Percentiles rank a stretch among this genome's conserved stretches.
Conservation (phyloP, 2,888 invertebrate genomes). For the Heliconius charithonia region DNA sequence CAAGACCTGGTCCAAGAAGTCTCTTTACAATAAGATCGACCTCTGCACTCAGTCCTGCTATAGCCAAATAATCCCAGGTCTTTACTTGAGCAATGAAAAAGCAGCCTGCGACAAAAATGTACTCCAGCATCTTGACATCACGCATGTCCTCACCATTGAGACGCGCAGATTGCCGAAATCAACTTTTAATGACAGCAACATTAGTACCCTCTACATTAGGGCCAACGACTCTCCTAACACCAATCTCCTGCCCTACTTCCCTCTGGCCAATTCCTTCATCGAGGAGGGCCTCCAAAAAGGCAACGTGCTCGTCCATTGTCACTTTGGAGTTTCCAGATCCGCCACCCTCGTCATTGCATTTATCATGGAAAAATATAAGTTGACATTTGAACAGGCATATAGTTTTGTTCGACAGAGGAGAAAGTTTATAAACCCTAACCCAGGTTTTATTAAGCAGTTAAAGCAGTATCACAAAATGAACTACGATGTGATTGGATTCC, state of each 20-base stretch:
- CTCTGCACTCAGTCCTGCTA: constrained; percentile 76
- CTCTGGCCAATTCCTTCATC: constrained; percentile 78
- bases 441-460: constrained; percentile 96
- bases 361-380: constrained; percentile 93
- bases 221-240: constrained; percentile 76
- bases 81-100: constrained; percentile 76
- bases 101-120: constrained; percentile 70
- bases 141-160: constrained; percentile 79
- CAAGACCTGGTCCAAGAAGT: constrained; percentile 70
- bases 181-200: constrained; percentile 66
- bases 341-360: constrained; percentile 98
- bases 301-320: constrained; percentile 95
- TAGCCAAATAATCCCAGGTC: constrained; percentile 69
- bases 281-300: constrained; percentile 85
- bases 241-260: constrained; percentile 77
- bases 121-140: constrained; percentile 71
- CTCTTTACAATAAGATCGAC: constrained; percentile 70
- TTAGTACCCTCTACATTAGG: constrained; percentile 76
- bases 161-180: constrained; percentile 70
- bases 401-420: constrained; percentile 92
- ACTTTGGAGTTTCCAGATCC: constrained; percentile 96
- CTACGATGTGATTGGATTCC: constrained; percentile 69
- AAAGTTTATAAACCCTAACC: constrained; percentile 96
- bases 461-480: constrained; percentile 84
- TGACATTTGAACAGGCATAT: constrained; percentile 94